phyloP scores from a whole-genome alignment of 1,140 invertebrate genomes.

The Ceratina calcarata region DNA sequence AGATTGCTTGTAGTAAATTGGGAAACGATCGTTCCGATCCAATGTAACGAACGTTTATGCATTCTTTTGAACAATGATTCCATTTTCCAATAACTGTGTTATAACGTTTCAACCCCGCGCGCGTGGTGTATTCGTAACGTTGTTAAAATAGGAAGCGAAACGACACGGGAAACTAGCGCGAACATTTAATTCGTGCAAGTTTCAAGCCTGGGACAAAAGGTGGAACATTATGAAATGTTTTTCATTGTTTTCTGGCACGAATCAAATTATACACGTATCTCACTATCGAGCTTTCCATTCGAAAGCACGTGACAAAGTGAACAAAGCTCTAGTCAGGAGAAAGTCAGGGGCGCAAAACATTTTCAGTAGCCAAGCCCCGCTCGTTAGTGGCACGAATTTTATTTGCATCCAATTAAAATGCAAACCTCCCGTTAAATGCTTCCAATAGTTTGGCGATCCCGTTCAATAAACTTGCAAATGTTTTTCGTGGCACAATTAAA shows the following conservation, averaged over 20 bases:
- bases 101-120: too few relatives aligned
- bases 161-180: too few relatives aligned
- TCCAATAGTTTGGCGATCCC: constrained; percentile 17
- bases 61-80: background rate
- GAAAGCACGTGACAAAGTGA: background rate
- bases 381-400: constrained; percentile 30
- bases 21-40: background rate
- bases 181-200: background rate
- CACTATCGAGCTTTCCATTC: background rate
- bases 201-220: too few relatives aligned
- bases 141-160: too few relatives aligned
- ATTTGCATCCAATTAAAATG: constrained; percentile 48
- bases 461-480: constrained; percentile 30
- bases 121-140: too few relatives aligned
- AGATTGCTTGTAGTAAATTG: constrained; percentile 29
- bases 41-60: background rate
- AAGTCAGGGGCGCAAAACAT: constrained; percentile 5
- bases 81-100: background rate
- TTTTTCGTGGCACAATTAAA: background rate
- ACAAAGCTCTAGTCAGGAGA: background rate
- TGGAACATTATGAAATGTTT: background rate
- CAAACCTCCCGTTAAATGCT: constrained; percentile 36
- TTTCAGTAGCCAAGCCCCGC: constrained; percentile 10
- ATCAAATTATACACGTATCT: background rate
- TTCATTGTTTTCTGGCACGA: background rate